Evolutionary conservation across 2,888 invertebrate species (phyloP), one percentile per base, ranked within the genome.

Genomic region (Eristalis intricaria): DNA sequence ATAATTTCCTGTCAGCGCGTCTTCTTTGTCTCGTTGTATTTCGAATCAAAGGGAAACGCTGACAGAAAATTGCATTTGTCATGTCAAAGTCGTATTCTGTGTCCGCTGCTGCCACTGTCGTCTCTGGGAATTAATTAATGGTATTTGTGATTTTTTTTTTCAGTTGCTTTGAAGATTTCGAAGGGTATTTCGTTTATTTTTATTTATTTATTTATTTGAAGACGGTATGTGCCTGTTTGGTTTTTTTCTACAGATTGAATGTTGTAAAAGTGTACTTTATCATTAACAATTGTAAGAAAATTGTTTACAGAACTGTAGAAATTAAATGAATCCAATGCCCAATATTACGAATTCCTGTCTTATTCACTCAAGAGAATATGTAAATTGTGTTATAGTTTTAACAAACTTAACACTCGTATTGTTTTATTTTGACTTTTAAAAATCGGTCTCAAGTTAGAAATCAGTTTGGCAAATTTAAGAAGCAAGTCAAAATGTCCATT

Each of bases 1-100:
- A 74, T 83, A 78, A 83, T 83, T 86, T 86, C 78, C 82, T 86
- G 74, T 74, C 77, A 78, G 50, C 69, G 64, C 13, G 29, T 65
- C 60, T n/a, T 61, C 5, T 61, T 38, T 35, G 60, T 13, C 11
- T 60, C 26, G 60, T 2, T 5, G 19, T 22, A 38, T 35, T 10
- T 22, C 38, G 5, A 65, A 60, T 60, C 60, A 60, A 65, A 38
- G 35, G 22, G 13, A 65, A 38, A 65, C 19, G 35, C 22, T 65
- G 64, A 65, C 38, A 11, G 32, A 58, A 3, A 35, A 23, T 22
- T 38, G 19, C 58, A 58, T 71, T 71, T 71, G 40, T 43, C 29
- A 43, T 61, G 26, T 61, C 29, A 23, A 23, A 22, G 13, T 58
- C 43, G 58, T 69, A 68, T 22, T 1, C 2, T 38, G 23, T 11